Base-by-base conservation (phyloP, 2,113 vertebrate species). In the Channa argus region DNA sequence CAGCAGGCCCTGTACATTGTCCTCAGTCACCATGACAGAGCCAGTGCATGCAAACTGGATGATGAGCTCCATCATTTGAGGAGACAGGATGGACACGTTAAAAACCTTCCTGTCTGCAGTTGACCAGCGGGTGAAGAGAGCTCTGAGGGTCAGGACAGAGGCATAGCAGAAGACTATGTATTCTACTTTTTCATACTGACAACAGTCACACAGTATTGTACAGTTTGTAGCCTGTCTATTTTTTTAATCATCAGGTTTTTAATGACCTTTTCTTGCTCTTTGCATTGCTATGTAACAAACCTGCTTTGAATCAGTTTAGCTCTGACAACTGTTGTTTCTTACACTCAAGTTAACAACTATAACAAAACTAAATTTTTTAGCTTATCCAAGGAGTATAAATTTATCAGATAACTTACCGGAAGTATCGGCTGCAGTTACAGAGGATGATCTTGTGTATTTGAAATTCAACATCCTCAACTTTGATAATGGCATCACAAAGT, bases 1-100 rank as follows among this genome's bases (percentile, higher is more conserved):
- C 3, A 96, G 71, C 34, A 97, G 89, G 12, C 85, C 69, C 70
- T 93, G 85, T 7, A 91, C 93, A 0, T 95, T 97, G 39, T 94
- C 90, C 0, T 73, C 69, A 0, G 91, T 96, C 88, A 97, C 82
- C 0, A 54, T 80, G 13, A 88, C 12, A 6, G 9, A 41, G 43
- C 55, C 36, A 0, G 45, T 80, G 79, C 88, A 89, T 2, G 80
- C 84, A 52, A 78, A 89, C 10, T 90, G 55, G 43, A 89, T 71
- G 51, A 91, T 75, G 51, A 80, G 55, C 44, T 47, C 14, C 85
- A 89, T 86, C 0, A 54, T 71, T 4, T 69, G 11, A 6, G 82
- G 14, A 49, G 78, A 74, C 6, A 87, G 0, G 10, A 38, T 61
- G 0, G 43, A 0, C 3, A 88, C 47, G 24, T 14, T 0, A 3